Percentiles rank a stretch among this genome's conserved stretches.
These are phyloP conservation scores for Rhynchophorus ferrugineus DNA, from an alignment of 1,140 invertebrate species.

Conservation along the genomic window DNA sequence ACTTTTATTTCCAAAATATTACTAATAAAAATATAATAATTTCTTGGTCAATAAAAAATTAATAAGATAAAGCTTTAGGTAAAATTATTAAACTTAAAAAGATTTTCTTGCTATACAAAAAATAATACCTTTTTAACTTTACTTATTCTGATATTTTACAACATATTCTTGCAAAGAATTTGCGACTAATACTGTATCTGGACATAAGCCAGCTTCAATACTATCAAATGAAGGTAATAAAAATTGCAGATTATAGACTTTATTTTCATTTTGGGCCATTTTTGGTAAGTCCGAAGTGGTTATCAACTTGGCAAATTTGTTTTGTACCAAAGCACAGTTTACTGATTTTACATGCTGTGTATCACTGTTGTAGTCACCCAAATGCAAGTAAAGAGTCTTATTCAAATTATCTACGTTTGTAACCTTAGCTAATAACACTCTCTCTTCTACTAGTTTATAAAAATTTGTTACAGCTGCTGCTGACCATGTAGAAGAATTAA, in stretches of 20 bases:
- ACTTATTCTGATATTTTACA: too few relatives aligned
- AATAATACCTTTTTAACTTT: too few relatives aligned
- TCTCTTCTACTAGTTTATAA: neutral
- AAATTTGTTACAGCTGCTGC: conserved; percentile 9
- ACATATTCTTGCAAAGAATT: neutral
- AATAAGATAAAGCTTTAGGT: too few relatives aligned
- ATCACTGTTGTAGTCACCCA: conserved; percentile 5
- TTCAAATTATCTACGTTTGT: neutral
- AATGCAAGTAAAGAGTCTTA: conserved; percentile 3
- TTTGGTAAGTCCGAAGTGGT: conserved; percentile 5
- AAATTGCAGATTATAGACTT: neutral
- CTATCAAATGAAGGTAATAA: neutral
- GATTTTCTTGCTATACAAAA: too few relatives aligned
- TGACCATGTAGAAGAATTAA: conserved; percentile 6
- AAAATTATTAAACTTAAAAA: too few relatives aligned
- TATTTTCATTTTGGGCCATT: conserved; percentile 1
- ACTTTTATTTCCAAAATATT: too few relatives aligned
- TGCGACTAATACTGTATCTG: neutral
- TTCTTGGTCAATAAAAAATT: too few relatives aligned
- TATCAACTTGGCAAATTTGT: conserved; percentile 5
- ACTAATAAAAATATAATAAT: too few relatives aligned
- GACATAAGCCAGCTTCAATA: neutral
- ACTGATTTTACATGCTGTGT: neutral
- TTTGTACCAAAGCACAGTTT: conserved; percentile 1
- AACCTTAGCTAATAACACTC: conserved; percentile 10